phyloP scores from a whole-genome alignment of 2,888 invertebrate genomes.

The Drosophila infuscata region DNA sequence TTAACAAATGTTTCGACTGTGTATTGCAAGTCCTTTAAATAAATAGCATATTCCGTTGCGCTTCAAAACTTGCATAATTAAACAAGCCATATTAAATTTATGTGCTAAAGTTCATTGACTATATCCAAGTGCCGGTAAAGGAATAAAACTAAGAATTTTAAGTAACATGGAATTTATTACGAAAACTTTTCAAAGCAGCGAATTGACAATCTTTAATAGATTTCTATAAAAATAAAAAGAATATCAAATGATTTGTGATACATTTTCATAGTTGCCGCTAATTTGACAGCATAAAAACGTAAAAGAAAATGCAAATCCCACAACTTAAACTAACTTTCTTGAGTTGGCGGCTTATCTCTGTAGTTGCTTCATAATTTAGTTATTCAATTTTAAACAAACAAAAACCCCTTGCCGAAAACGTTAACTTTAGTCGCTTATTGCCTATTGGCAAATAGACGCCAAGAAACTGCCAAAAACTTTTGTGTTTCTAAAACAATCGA shows the following conservation, averaged over 20 bases:
- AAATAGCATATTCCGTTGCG: neutral
- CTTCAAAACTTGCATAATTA: neutral
- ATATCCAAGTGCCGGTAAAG: conserved; percentile 4
- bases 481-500: conserved; percentile 62
- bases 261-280: neutral
- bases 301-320: neutral
- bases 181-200: neutral
- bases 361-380: conserved; percentile 34
- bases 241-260: too few relatives aligned
- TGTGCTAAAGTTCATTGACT: conserved; percentile 3
- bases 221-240: neutral
- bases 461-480: conserved; percentile 37
- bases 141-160: neutral
- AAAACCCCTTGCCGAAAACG: conserved; percentile 9
- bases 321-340: conserved; percentile 4
- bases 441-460: conserved; percentile 24
- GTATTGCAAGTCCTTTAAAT: neutral
- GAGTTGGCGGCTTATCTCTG: conserved; percentile 14
- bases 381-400: conserved; percentile 24
- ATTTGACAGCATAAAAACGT: neutral
- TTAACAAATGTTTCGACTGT: neutral
- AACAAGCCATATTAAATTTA: neutral
- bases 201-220: neutral
- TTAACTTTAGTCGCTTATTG: conserved; percentile 19
- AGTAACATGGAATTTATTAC: neutral